phyloP scores from a whole-genome alignment of 92 coral and sea anemone species.

The Zoanthus gigantus region DNA sequence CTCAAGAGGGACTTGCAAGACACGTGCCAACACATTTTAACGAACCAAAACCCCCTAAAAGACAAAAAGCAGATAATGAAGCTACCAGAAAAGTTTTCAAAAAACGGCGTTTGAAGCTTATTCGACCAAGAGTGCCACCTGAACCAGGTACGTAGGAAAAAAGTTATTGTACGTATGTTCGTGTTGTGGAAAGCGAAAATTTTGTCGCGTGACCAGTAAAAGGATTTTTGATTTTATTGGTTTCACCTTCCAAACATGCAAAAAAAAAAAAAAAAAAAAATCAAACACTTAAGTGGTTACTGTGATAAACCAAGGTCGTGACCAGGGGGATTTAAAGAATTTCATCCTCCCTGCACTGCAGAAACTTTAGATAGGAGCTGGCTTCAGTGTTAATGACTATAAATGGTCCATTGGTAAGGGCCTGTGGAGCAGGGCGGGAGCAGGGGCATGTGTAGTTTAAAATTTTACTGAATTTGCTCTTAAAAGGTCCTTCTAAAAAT shows the following conservation, averaged over 20 bases:
- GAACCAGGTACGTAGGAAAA: constrained; percentile 73
- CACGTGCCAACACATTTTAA: constrained; percentile 97
- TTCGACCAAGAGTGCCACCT: constrained; percentile 78
- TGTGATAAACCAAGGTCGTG: too few relatives aligned
- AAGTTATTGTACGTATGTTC: not conserved
- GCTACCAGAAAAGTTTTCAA: constrained; percentile 81
- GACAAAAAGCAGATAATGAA: constrained; percentile 76
- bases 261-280: too few relatives aligned
- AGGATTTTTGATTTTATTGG: not conserved
- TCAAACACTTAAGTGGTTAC: not conserved
- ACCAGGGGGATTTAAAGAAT: too few relatives aligned
- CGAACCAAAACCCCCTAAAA: constrained; percentile 84
- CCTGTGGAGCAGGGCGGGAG: too few relatives aligned
- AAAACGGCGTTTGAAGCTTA: constrained; percentile 77
- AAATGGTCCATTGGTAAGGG: too few relatives aligned
- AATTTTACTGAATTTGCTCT: too few relatives aligned
- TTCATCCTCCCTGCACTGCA: too few relatives aligned
- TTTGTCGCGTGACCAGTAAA: constrained; percentile 5
- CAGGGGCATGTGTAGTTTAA: too few relatives aligned
- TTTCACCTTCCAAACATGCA: not conserved
- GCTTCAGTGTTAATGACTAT: too few relatives aligned
- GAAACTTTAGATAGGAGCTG: too few relatives aligned
- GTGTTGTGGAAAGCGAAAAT: too few relatives aligned
- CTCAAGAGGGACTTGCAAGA: constrained; percentile 93
- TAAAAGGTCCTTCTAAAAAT: too few relatives aligned